Evolutionary conservation across 2,888 invertebrate genomes (phyloP), one percentile per base, ranked within the genome.

Genomic region (Harpalus rufipes): DNA sequence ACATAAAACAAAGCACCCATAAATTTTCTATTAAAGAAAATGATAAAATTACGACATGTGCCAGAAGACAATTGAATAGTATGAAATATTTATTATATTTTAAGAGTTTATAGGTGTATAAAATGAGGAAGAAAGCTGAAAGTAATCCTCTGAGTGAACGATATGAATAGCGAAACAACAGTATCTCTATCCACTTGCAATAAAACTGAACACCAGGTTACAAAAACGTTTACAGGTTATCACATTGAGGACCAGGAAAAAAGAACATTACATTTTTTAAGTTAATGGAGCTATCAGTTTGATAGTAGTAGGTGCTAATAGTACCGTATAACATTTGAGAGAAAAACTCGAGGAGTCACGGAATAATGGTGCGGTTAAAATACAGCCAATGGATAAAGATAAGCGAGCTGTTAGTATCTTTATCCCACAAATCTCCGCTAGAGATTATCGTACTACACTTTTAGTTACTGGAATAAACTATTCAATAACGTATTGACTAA

Each of bases 251-350:
- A 25, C 78, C 58, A 58, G 21, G 59, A 78, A 78, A 78, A 78
- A 78, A 78, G 78, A 56, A 56, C 78, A 78, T 78, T 78, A 78
- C 78, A 58, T 78, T 78, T 78, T 78, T 78, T 78, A 58, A 78
- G 56, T 78, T 78, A 78, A 78, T 78, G 58, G 78, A 78, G 58
- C 78, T 78, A 56, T 78, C 78, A 58, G 59, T 78, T 78, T 78
- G 78, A 78, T 78, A 78, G 78, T 59, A 78, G 58, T 78, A 78
- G 78, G 78, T 78, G 58, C 78, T 58, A 78, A 78, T 78, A 78
- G 78, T 78, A 32, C 78, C 56, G 59, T 25, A 78, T 78, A 78
- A 78, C 59, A 78, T 78, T 78, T 78, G 59, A 78, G 78, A 78
- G 78, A 78, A 78, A 74, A 59, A 78, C 78, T 78, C 78, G 56